Percentiles rank a stretch among this genome's conserved stretches.
These are phyloP conservation scores for Nomada fucata DNA, from an alignment of 2,888 invertebrate genomes.

Conservation along the genomic window DNA sequence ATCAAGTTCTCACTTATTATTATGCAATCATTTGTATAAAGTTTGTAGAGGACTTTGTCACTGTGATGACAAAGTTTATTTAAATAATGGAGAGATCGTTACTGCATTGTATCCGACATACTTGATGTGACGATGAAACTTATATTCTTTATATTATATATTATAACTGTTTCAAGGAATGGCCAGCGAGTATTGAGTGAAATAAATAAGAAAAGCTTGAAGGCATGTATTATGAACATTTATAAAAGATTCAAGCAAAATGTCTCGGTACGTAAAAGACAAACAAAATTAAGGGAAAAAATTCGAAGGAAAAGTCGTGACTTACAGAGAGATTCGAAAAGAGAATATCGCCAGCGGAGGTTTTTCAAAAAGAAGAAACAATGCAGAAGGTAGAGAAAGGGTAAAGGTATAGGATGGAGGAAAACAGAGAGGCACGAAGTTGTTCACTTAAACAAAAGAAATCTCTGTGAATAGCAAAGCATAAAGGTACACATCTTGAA, in stretches of 20 bases:
- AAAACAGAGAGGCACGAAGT: not conserved
- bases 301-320: not conserved
- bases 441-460: slow-evolving; percentile 18
- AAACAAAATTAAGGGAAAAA: not conserved
- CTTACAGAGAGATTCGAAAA: not conserved
- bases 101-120: too few relatives aligned
- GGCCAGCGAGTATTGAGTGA: not conserved
- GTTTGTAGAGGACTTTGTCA: too few relatives aligned
- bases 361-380: slow-evolving; percentile 9
- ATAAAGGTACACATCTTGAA: not conserved
- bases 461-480: not conserved
- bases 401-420: not conserved
- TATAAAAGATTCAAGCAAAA: not conserved
- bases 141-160: too few relatives aligned
- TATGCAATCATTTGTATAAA: too few relatives aligned
- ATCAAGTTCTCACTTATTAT: too few relatives aligned
- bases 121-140: too few relatives aligned
- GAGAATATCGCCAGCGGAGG: not conserved
- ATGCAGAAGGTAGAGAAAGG: not conserved
- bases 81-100: too few relatives aligned
- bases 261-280: not conserved
- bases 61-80: too few relatives aligned
- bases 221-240: not conserved
- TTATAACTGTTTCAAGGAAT: too few relatives aligned
- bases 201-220: not conserved